Evolutionary conservation across 2,888 invertebrate species (phyloP).

Genomic region (Callyntrura guangdongensis): DNA sequence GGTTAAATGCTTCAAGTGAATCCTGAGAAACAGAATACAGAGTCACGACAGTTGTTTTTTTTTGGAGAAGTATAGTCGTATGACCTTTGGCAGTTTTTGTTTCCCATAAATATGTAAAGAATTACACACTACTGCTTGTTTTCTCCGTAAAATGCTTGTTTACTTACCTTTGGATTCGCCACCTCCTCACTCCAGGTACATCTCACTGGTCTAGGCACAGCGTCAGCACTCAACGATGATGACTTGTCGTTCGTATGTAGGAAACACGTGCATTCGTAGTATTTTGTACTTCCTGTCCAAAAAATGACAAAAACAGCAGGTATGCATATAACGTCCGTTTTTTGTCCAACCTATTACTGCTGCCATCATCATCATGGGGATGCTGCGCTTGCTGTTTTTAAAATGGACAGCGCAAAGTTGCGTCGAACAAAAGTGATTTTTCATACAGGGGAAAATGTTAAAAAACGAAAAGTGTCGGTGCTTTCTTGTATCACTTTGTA

Average conservation of each 20-base stretch:
- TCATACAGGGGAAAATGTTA: slow-evolving; percentile 32
- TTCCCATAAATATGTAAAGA: slow-evolving; percentile 14
- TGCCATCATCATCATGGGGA: slow-evolving; percentile 7
- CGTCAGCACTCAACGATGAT: too few species aligned
- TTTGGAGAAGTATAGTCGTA: slow-evolving; percentile 20
- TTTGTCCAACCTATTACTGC: neutral
- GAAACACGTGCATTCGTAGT: neutral
- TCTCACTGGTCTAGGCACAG: too few species aligned
- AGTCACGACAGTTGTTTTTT: neutral
- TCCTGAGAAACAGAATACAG: neutral
- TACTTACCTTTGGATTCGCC: neutral
- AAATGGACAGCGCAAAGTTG: slow-evolving; percentile 23
- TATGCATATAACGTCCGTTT: neutral
- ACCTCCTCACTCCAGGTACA: too few species aligned
- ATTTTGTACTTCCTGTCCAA: neutral
- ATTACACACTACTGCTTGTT: neutral
- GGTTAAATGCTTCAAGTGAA: slow-evolving; percentile 44
- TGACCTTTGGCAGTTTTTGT: slow-evolving; percentile 53
- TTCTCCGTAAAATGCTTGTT: neutral
- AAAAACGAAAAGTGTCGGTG: neutral
- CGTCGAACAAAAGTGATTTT: slow-evolving; percentile 6
- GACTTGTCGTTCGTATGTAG: too few species aligned
- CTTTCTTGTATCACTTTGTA: neutral
- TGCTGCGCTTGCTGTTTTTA: neutral
- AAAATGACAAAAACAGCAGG: neutral